Base-by-base conservation (phyloP, 1,140 invertebrate species). In the Harpegnathos saltator region DNA sequence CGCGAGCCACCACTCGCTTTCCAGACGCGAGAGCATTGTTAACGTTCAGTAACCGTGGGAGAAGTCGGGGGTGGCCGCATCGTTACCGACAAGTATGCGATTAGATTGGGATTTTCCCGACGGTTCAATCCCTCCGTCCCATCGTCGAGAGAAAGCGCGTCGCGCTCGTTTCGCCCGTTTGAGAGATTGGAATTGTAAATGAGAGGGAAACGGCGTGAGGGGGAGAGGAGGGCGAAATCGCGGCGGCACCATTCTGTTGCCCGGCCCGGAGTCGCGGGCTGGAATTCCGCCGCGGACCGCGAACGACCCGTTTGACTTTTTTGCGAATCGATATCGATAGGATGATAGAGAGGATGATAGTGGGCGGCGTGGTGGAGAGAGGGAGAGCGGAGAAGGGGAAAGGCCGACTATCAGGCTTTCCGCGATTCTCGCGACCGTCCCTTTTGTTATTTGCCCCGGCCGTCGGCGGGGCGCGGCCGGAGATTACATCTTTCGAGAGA, bases 401-500 rank as follows among this genome's bases (percentile, higher is more conserved):
- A 9, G 38, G n/a, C n/a, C 11, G 3, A 9, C n/a, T n/a, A 5
- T 19, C n/a, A 33, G 44, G 44, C 12, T 65, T 52, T 33, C 17
- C 24, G 3, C 29, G 5, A 63, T 19, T 65, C 4, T 19, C 33
- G 69, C 33, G 52, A 26, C 0, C 38, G 63, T 58, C n/a, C 54
- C 66, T 59, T 80, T 71, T 44, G 38, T 44, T 44, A 44, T 44
- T 44, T 44, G 38, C 38, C 38, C 38, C 7, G 38, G 38, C 9
- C 38, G 71, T 71, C 59, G 22, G 17, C 52, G 17, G 26, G 63
- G 52, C 68, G 52, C 3, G 54, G n/a, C 33, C 65, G 75, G 63
- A 71, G 65, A 80, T 80, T 71, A 71, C 69, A 71, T 80, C 65
- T 71, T 68, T 58, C 33, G 29, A 58, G 52, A 69, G 38, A 69